These are phyloP conservation scores for Mesocricetus auratus DNA, from an alignment of 2,113 vertebrate genomes.

Conservation along the genomic window DNA sequence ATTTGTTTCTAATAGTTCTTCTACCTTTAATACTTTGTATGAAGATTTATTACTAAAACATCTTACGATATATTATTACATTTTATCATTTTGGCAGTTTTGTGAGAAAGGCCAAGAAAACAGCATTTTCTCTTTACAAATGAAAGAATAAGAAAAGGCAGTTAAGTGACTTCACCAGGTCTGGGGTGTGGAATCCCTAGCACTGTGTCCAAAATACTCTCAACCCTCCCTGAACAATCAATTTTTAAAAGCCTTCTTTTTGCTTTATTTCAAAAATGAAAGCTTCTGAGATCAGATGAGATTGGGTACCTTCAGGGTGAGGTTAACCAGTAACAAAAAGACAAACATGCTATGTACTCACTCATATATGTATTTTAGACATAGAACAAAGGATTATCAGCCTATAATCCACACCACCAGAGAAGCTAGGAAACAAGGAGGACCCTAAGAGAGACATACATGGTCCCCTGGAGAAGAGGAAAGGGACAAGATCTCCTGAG, in stretches of 20 bases:
- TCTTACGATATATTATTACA: constrained; percentile 52
- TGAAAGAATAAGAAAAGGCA: constrained; percentile 24
- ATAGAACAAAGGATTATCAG: too few relatives aligned
- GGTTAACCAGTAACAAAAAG: too few relatives aligned
- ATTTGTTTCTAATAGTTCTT: constrained; percentile 58
- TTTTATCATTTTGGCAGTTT: constrained; percentile 67
- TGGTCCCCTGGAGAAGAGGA: too few relatives aligned
- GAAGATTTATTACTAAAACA: constrained; percentile 69
- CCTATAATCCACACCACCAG: too few relatives aligned
- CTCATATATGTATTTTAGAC: too few relatives aligned
- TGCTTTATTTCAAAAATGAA: constrained; percentile 51
- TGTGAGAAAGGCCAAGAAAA: constrained; percentile 32
- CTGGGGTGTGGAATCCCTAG: neutral
- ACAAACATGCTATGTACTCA: too few relatives aligned
- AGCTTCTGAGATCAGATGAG: too few relatives aligned
- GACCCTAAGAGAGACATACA: too few relatives aligned
- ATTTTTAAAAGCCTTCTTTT: constrained; percentile 31
- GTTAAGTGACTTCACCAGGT: constrained; percentile 29
- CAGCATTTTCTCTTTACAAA: constrained; percentile 52
- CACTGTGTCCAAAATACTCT: neutral
- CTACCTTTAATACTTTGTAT: constrained; percentile 44
- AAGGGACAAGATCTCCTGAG: too few relatives aligned
- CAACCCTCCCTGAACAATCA: neutral
- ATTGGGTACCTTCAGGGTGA: too few relatives aligned
- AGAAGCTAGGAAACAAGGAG: too few relatives aligned